Evolutionary conservation across 2,797 vertebrate genomes (phyloP).

Genomic region (Megaceryle alcyon): DNA sequence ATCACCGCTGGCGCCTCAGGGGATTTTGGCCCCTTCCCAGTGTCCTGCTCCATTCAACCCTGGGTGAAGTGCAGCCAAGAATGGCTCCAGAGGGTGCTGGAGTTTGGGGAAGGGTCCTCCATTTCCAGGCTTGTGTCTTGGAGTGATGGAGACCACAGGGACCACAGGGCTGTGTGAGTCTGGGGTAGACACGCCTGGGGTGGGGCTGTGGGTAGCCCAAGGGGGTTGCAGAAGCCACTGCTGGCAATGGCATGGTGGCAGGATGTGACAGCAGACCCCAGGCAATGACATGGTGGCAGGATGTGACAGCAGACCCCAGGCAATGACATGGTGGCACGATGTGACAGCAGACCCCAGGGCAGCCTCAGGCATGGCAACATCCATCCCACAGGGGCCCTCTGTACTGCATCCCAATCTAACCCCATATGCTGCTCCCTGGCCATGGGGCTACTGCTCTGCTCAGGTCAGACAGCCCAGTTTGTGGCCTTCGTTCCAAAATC

Average conservation of each 20-base stretch:
- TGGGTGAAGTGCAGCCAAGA: neutral
- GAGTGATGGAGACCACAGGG: neutral
- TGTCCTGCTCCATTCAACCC: neutral
- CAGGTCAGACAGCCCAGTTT: neutral
- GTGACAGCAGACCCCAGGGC: neutral
- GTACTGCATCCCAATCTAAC: neutral
- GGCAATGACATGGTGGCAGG: fast-evolving
- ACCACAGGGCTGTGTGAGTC: neutral
- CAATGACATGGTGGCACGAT: fast-evolving
- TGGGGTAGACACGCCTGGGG: neutral
- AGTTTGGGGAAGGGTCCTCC: neutral
- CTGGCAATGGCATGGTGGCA: neutral
- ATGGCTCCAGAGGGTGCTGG: neutral
- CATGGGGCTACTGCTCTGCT: neutral
- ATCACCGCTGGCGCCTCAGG: fast-evolving
- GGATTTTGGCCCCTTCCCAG: neutral
- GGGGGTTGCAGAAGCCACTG: neutral
- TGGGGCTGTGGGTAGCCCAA: neutral
- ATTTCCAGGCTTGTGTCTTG: fast-evolving
- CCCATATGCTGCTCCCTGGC: neutral
- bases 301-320: neutral
- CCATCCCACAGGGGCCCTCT: neutral
- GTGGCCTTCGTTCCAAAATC: neutral
- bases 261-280: neutral
- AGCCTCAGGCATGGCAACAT: neutral